Conservation (phyloP, 2,888 invertebrate species). For the Diarsia mendica region DNA sequence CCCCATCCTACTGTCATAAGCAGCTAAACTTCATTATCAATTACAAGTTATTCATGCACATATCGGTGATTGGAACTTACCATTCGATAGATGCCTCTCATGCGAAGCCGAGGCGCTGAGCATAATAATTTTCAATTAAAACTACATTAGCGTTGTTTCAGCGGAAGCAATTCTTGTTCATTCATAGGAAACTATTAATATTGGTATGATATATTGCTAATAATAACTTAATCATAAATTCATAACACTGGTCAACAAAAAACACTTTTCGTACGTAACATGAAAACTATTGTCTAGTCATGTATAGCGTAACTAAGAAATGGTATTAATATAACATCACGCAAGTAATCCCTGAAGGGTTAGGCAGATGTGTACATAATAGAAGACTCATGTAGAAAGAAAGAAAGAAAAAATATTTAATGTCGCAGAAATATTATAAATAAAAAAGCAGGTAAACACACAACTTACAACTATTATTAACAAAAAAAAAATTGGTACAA, state of each 20-base stretch:
- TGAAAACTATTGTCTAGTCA: not conserved
- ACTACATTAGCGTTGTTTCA: constrained; percentile 56
- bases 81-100: constrained; percentile 62
- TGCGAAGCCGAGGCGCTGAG: constrained; percentile 59
- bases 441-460: too few species aligned
- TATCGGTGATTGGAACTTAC: constrained; percentile 66
- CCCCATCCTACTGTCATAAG: constrained; percentile 60
- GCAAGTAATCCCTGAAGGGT: too few species aligned
- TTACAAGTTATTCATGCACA: constrained; percentile 67
- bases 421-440: too few species aligned
- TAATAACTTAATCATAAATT: constrained; percentile 5
- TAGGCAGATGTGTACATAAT: too few species aligned
- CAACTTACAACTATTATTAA: too few species aligned
- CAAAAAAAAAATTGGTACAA: too few species aligned
- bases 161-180: constrained; percentile 40
- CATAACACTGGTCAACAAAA: not conserved
- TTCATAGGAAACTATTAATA: constrained; percentile 44
- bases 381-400: too few species aligned
- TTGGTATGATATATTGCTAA: constrained; percentile 10
- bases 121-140: constrained; percentile 65
- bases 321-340: too few species aligned
- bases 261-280: not conserved
- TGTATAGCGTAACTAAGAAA: too few species aligned
- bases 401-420: too few species aligned
- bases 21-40: constrained; percentile 66